Conservation (phyloP, 2,888 invertebrate genomes). For the Xestia xanthographa region DNA sequence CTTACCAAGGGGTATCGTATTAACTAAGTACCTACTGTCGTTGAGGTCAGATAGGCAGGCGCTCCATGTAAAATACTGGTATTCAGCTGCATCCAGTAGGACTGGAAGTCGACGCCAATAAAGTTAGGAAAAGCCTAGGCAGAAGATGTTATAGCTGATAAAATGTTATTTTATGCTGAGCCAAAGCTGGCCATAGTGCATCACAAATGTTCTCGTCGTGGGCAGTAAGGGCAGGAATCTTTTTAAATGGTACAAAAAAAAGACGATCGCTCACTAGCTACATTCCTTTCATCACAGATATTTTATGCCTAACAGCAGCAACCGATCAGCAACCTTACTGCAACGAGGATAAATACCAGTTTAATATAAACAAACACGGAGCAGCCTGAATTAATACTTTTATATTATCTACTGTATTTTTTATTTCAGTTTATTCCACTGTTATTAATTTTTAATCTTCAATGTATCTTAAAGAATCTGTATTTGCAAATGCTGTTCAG, state of each 20-base stretch:
- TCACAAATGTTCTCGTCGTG: neutral
- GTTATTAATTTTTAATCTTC: neutral
- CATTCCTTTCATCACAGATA: neutral
- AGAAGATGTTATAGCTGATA: no score
- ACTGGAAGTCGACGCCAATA: no score
- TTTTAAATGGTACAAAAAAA: neutral
- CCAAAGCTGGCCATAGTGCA: neutral
- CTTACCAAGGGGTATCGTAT: no score
- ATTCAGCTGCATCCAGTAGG: no score
- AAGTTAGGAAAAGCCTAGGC: no score
- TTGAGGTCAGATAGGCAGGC: no score
- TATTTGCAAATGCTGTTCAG: slow-evolving; percentile 31
- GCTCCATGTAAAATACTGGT: no score
- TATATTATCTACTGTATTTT: neutral
- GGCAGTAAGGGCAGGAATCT: neutral
- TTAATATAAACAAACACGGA: neutral
- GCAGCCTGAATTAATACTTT: neutral
- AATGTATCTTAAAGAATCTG: slow-evolving; percentile 15
- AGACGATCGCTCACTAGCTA: neutral
- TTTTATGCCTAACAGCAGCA: neutral
- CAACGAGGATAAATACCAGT: neutral
- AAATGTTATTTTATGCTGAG: no score
- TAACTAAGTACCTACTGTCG: no score
- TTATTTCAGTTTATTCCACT: slow-evolving; percentile 12
- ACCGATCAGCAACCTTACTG: neutral